Evolutionary conservation across 2,113 vertebrate species (phyloP), one percentile per base, ranked within the genome.

Genomic region (Synchiropus splendidus): DNA sequence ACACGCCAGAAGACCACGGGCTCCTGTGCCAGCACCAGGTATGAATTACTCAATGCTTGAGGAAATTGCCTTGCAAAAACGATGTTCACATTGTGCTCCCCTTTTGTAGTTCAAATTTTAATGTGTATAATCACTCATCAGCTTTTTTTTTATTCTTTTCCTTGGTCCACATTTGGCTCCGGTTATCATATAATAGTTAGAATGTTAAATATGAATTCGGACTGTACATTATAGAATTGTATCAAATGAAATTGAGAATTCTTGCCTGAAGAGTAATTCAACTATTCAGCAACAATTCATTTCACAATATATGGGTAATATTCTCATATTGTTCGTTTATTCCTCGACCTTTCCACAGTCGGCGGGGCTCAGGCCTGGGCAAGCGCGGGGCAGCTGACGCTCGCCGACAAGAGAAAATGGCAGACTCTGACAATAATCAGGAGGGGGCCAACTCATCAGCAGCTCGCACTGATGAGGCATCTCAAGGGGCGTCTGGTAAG

Each of bases 1-100:
- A 96, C 95, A 91, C 89, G 95, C 78, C 94, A 96, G 83, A 99
- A 99, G 92, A 99, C 92, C 95, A 99, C 95, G 95, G 95, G 95
- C 91, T 99, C 95, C 88, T 99, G 95, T 88, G 95, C 94, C 89
- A 98, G 94, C 83, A 98, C 95, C 85, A 98, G 95, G 94, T 98
- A 87, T 47, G 2, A 11, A 11, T 37, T 31, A 1, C 12, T 16
- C 12, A 18, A 35, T 34, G 16, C 18, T 30, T 10, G 5, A 16
- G 18, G 15, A 9, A 37, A 33, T 9, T 35, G 3, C 12, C 33
- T 45, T 14, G 33, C 14, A 18, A 15, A 27, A 21, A 21, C 33
- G 1, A 0, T 13, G 12, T 5, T 17, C 12, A 6, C 36, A 6
- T 16, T 17, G 15, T 40, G 16, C 16, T n/a, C 12, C 38, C 16